Conservation (phyloP, 2,888 invertebrate genomes). For the Nineta flava region DNA sequence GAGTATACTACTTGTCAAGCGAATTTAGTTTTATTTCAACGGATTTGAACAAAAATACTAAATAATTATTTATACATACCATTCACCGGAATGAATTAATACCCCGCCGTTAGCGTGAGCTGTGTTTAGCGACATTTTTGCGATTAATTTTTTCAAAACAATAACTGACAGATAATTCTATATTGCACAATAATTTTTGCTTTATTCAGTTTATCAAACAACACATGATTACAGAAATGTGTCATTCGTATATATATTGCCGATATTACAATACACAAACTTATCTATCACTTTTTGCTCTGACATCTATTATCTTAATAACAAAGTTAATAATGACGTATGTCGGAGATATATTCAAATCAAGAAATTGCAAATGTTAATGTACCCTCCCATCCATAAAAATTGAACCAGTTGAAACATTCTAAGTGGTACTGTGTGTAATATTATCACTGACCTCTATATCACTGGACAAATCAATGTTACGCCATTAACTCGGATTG, state of each 20-base stretch:
- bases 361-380: too few species aligned
- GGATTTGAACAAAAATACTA: not conserved
- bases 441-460: too few species aligned
- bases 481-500: too few species aligned
- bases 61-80: slow-evolving; percentile 45
- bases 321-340: too few species aligned
- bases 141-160: not conserved
- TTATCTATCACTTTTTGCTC: too few species aligned
- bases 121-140: slow-evolving; percentile 82
- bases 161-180: not conserved
- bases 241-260: not conserved
- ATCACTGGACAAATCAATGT: too few species aligned
- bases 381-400: too few species aligned
- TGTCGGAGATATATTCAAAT: too few species aligned
- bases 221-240: not conserved
- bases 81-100: slow-evolving; percentile 87
- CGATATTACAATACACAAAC: too few species aligned
- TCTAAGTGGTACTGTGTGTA: too few species aligned
- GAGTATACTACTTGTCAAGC: not conserved
- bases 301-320: too few species aligned
- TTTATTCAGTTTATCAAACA: not conserved
- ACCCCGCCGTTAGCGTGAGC: slow-evolving; percentile 92
- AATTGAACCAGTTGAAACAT: too few species aligned
- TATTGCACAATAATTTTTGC: not conserved
- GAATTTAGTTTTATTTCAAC: not conserved